Evolutionary conservation across 2,113 vertebrate genomes (phyloP).

Genomic region (Rhea americana): DNA sequence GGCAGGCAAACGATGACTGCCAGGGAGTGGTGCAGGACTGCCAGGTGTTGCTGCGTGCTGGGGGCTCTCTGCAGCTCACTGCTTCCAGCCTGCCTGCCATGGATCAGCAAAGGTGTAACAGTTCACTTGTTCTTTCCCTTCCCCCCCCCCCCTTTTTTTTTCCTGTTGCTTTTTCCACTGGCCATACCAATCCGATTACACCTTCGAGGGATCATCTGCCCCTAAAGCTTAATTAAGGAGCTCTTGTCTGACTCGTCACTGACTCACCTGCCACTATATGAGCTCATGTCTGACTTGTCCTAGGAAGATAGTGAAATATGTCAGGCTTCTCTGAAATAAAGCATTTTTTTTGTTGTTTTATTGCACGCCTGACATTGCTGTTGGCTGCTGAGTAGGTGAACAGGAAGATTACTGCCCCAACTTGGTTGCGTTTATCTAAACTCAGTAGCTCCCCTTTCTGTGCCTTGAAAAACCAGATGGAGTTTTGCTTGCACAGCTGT

Average conservation of each 20-base stretch:
- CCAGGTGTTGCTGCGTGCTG: background rate
- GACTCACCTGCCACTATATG: constrained; percentile 74
- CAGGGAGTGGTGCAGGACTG: background rate
- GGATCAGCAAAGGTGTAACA: constrained; percentile 3
- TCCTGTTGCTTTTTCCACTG: background rate
- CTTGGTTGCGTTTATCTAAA: constrained; percentile 49
- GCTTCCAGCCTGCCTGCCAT: background rate
- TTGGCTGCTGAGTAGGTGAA: constrained; percentile 16
- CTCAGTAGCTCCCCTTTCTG: rapidly evolving
- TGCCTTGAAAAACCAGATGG: constrained; percentile 35
- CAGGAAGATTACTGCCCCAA: background rate
- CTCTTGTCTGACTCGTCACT: constrained; percentile 64
- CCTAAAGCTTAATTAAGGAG: constrained; percentile 51
- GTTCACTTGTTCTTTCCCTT: background rate
- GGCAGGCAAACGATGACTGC: background rate
- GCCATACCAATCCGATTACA: constrained; percentile 49
- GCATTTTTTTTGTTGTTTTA: constrained; percentile 21
- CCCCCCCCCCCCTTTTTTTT: too few relatives aligned
- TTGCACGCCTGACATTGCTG: constrained; percentile 31
- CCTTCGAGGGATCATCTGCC: constrained; percentile 46
- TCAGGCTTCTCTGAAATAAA: constrained; percentile 38
- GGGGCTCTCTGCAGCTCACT: background rate
- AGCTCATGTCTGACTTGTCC: constrained; percentile 74
- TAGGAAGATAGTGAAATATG: constrained; percentile 45
- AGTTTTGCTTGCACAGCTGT: constrained; percentile 58